phyloP scores from a whole-genome alignment of 2,888 invertebrate species.

The Odontomyia ornata region DNA sequence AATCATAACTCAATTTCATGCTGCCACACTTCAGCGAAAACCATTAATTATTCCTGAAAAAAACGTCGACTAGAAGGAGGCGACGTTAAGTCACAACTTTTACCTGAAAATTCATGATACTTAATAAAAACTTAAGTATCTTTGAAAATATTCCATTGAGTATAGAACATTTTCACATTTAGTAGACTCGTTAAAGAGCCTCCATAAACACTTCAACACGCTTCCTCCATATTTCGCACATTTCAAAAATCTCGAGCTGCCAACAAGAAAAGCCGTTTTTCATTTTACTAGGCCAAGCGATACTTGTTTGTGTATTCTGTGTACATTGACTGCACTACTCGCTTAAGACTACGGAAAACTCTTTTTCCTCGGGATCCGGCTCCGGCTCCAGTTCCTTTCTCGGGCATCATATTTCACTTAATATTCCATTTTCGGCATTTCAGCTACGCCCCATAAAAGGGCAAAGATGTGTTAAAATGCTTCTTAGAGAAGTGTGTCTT shows the following conservation, averaged over 20 bases:
- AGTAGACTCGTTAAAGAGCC: conserved; percentile 37
- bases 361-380: background rate
- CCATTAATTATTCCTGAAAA: conserved; percentile 12
- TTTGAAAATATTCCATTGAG: background rate
- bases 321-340: background rate
- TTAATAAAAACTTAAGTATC: background rate
- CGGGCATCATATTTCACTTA: conserved; percentile 45
- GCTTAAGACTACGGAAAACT: background rate
- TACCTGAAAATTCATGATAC: conserved; percentile 7
- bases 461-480: conserved; percentile 35
- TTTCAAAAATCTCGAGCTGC: background rate
- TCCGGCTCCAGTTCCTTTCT: background rate
- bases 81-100: conserved; percentile 3
- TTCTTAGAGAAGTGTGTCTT: conserved; percentile 2
- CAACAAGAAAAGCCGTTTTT: conserved; percentile 2
- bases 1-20: conserved; percentile 23
- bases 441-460: conserved; percentile 30
- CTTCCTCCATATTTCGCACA: background rate
- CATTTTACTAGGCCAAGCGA: background rate
- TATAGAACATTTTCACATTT: conserved; percentile 24
- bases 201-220: conserved; percentile 32
- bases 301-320: background rate
- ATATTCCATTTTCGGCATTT: conserved; percentile 44
- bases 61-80: background rate
- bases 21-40: background rate